phyloP scores from a whole-genome alignment of 2,113 vertebrate species.

The Sander lucioperca region DNA sequence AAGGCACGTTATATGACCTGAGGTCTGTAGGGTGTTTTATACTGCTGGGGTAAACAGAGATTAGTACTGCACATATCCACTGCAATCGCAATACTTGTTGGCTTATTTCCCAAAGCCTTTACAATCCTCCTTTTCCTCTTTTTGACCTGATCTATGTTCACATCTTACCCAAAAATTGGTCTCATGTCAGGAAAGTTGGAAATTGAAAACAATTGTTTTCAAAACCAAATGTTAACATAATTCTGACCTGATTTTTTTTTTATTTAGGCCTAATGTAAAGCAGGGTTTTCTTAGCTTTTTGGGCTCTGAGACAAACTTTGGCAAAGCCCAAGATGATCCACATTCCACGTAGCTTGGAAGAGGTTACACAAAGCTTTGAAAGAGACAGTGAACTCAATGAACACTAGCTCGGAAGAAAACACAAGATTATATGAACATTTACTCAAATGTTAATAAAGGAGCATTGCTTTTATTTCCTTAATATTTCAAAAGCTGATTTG shows the following conservation, averaged over 20 bases:
- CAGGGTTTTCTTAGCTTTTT: constrained; percentile 23
- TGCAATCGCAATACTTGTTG: constrained; percentile 48
- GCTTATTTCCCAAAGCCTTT: constrained; percentile 54
- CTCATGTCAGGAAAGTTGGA: constrained; percentile 9
- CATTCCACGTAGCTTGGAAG: constrained; percentile 36
- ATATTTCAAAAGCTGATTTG: not conserved
- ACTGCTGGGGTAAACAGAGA: constrained; percentile 32
- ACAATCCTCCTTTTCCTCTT: constrained; percentile 41
- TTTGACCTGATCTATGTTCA: constrained; percentile 6
- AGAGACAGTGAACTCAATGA: not conserved
- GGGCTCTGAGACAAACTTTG: constrained; percentile 18
- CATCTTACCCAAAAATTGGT: constrained; percentile 19
- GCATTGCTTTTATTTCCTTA: constrained; percentile 22
- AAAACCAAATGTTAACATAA: no score
- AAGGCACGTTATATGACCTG: constrained; percentile 63
- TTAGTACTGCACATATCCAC: constrained; percentile 45
- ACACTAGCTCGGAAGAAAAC: not conserved
- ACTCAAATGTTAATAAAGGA: constrained; percentile 13
- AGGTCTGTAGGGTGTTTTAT: constrained; percentile 48
- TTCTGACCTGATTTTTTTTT: not conserved
- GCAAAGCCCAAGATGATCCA: constrained; percentile 18
- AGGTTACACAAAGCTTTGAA: constrained; percentile 32
- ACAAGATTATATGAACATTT: constrained; percentile 6
- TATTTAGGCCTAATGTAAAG: constrained; percentile 6
- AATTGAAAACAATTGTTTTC: not conserved